These are phyloP conservation scores for Euschistus heros DNA, from an alignment of 1,140 invertebrate genomes.

Conservation along the genomic window DNA sequence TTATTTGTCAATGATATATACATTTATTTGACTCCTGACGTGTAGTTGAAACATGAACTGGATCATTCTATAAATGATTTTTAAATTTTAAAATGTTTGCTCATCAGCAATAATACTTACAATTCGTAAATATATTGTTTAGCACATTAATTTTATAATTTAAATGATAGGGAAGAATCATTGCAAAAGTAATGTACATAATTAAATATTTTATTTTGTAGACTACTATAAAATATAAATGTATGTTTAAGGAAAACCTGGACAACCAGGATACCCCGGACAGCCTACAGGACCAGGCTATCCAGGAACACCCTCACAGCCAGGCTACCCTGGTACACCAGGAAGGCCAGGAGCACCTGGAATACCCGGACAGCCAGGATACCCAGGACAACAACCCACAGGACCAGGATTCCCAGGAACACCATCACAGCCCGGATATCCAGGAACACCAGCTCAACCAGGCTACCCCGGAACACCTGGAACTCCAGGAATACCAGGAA, in stretches of 20 bases:
- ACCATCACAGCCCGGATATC: conserved; percentile 31
- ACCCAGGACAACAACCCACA: conserved; percentile 28
- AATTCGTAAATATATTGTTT: no score
- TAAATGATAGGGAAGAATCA: no score
- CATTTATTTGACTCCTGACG: no score
- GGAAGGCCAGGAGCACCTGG: conserved; percentile 26
- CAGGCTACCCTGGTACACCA: conserved; percentile 7
- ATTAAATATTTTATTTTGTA: no score
- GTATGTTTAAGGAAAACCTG: conserved; percentile 16
- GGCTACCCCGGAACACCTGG: conserved; percentile 24
- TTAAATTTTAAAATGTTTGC: no score
- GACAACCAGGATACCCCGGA: conserved; percentile 30
- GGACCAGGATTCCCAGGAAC: conserved; percentile 29
- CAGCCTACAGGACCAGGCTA: conserved; percentile 28
- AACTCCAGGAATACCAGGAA: conserved; percentile 26
- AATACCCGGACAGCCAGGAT: conserved; percentile 29
- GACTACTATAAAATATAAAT: no score
- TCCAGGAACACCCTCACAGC: conserved; percentile 27
- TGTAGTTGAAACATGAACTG: no score
- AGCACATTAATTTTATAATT: no score
- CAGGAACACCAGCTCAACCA: conserved; percentile 32
- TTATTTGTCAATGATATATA: no score
- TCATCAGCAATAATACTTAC: no score
- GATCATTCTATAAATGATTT: no score
- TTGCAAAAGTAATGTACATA: no score